Percentiles rank a stretch among this genome's conserved stretches.
Evolutionary conservation across 2,888 invertebrate species (phyloP).

Genomic region (Harpalus rufipes): DNA sequence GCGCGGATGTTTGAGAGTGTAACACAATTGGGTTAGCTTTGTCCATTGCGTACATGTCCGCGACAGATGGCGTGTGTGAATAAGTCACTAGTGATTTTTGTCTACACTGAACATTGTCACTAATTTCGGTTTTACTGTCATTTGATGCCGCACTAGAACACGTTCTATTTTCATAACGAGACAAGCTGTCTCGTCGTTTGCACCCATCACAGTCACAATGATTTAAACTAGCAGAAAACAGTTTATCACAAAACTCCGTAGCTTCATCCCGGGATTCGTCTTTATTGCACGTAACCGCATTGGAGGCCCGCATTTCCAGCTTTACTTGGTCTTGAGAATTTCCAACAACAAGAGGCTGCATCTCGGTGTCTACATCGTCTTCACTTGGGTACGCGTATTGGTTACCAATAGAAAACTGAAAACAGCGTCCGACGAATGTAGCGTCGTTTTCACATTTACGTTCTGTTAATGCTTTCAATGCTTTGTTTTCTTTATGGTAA

Average conservation of each 20-base stretch:
- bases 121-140: constrained; percentile 47
- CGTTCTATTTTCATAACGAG: constrained; percentile 35
- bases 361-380: constrained; percentile 19
- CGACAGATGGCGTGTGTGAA: constrained; percentile 15
- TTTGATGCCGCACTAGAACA: constrained; percentile 25
- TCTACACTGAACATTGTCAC: constrained; percentile 43
- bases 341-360: constrained; percentile 10
- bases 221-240: constrained; percentile 25
- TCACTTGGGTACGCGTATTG: neutral
- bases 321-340: constrained; percentile 35
- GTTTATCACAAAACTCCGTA: constrained; percentile 25
- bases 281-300: constrained; percentile 42
- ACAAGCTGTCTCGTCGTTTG: constrained; percentile 6
- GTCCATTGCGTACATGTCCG: constrained; percentile 37
- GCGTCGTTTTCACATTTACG: constrained; percentile 18
- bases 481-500: constrained; percentile 29
- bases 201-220: constrained; percentile 43
- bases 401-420: constrained; percentile 30
- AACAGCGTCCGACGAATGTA: constrained; percentile 40
- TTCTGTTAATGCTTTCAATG: constrained; percentile 1
- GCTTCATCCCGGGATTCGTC: constrained; percentile 6
- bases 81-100: constrained; percentile 22
- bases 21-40: constrained; percentile 26
- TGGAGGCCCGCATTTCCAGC: neutral
- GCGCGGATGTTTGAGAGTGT: constrained; percentile 16